Conservation (phyloP, 2,888 invertebrate genomes). For the Tipula lateralis region DNA sequence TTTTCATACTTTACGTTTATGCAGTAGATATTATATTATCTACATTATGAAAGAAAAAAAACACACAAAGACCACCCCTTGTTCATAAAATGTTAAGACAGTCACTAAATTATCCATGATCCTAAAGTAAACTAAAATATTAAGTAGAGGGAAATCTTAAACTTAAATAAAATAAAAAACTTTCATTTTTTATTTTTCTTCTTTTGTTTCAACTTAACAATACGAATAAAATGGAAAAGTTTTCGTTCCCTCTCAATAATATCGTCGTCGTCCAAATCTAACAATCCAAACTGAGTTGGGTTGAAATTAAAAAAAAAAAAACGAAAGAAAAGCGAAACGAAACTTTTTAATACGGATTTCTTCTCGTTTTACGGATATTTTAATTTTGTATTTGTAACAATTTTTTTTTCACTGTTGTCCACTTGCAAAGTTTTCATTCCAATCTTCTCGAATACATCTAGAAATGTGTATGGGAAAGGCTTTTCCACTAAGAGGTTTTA, state of each 20-base stretch:
- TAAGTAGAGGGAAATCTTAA: slow-evolving; percentile 2
- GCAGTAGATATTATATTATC: background rate
- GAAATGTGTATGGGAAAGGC: no score
- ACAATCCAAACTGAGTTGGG: background rate
- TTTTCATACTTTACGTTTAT: background rate
- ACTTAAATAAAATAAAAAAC: slow-evolving; percentile 20
- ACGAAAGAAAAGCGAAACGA: background rate
- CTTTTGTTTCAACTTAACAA: background rate
- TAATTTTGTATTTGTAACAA: background rate
- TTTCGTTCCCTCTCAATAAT: background rate
- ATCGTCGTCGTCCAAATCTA: background rate
- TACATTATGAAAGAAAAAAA: background rate
- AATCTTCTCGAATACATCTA: background rate
- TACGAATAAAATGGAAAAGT: background rate
- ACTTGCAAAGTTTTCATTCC: background rate
- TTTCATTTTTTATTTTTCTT: background rate
- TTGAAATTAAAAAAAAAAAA: background rate
- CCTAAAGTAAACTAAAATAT: slow-evolving; percentile 24
- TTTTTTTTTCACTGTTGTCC: background rate
- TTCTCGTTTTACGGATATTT: background rate
- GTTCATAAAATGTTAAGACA: slow-evolving; percentile 19
- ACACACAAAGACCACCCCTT: background rate
- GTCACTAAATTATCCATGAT: slow-evolving; percentile 24
- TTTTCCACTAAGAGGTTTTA: no score
- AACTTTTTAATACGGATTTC: background rate